A percentile compares a stretch with the other conserved stretches of the same genome.
phyloP scores from a whole-genome alignment of 2,888 invertebrate genomes.

The Mythimna vitellina region DNA sequence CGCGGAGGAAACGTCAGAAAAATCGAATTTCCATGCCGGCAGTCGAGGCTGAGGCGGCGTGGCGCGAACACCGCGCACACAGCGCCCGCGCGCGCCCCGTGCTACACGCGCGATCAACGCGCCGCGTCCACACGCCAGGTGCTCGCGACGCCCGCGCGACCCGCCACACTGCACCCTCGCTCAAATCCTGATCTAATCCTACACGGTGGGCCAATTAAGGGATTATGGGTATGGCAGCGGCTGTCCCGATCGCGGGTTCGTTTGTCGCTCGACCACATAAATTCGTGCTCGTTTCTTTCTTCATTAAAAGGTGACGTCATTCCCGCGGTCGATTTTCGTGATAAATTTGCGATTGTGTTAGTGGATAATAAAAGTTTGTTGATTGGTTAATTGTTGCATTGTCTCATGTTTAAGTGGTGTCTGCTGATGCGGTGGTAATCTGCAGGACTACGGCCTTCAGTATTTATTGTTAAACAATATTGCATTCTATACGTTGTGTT shows the following conservation, averaged over 20 bases:
- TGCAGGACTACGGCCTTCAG: constrained; percentile 73
- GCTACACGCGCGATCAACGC: constrained; percentile 65
- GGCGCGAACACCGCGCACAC: constrained; percentile 85
- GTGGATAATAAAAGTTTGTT: constrained; percentile 61
- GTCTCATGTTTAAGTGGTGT: constrained; percentile 75
- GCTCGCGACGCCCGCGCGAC: constrained; percentile 30
- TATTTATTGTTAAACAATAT: constrained; percentile 74
- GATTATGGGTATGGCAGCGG: constrained; percentile 84
- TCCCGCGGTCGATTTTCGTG: constrained; percentile 78
- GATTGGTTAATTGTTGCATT: constrained; percentile 78
- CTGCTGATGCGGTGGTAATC: constrained; percentile 63
- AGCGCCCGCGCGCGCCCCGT: constrained; percentile 84
- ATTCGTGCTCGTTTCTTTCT: constrained; percentile 82
- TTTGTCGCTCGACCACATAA: constrained; percentile 81
- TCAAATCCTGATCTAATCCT: constrained; percentile 66
- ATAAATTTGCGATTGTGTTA: constrained; percentile 66
- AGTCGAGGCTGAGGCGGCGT: constrained; percentile 89
- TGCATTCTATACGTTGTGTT: constrained; percentile 66
- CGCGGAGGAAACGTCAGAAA: constrained; percentile 90
- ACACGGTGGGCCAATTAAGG: constrained; percentile 82
- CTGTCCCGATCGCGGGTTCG: constrained; percentile 78
- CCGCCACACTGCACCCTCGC: constrained; percentile 72
- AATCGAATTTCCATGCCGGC: constrained; percentile 90
- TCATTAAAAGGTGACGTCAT: constrained; percentile 89
- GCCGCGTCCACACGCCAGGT: constrained; percentile 69